A percentile compares a stretch with the other conserved stretches of the same genome.
phyloP scores from a whole-genome alignment of 2,113 vertebrate genomes.

The Cottus gobio region DNA sequence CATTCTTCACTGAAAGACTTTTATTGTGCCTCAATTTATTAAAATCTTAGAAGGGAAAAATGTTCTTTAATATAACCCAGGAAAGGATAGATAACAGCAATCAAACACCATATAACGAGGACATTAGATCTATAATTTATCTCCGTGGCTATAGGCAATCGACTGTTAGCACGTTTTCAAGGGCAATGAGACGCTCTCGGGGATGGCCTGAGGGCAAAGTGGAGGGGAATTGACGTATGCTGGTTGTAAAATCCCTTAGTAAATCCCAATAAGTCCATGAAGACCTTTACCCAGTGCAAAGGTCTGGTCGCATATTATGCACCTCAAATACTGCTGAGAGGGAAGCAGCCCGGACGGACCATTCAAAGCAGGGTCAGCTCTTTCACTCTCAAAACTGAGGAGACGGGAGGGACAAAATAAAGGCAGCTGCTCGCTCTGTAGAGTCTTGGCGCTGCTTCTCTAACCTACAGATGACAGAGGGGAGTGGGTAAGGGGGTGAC shows the following conservation, averaged over 20 bases:
- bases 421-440: constrained; percentile 82
- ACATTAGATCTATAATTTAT: constrained; percentile 56
- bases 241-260: constrained; percentile 66
- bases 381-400: constrained; percentile 52
- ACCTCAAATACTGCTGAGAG: constrained; percentile 64
- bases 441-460: constrained; percentile 77
- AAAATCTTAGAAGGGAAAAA: constrained; percentile 11
- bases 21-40: constrained; percentile 41
- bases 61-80: constrained; percentile 11
- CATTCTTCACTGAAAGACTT: constrained; percentile 37
- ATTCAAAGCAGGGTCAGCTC: constrained; percentile 61
- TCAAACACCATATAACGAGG: constrained; percentile 25
- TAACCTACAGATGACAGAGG: constrained; percentile 68
- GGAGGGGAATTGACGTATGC: constrained; percentile 58
- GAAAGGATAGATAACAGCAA: constrained; percentile 46
- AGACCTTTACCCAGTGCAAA: constrained; percentile 67
- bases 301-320: constrained; percentile 63
- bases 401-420: constrained; percentile 68
- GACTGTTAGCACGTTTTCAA: constrained; percentile 72
- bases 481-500: background rate
- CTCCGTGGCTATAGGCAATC: constrained; percentile 52
- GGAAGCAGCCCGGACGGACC: constrained; percentile 36
- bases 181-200: constrained; percentile 62
- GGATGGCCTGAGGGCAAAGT: constrained; percentile 60
- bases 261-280: constrained; percentile 74